Base-by-base conservation (phyloP, 1,140 invertebrate species). In the Scaptomyza pallida region DNA sequence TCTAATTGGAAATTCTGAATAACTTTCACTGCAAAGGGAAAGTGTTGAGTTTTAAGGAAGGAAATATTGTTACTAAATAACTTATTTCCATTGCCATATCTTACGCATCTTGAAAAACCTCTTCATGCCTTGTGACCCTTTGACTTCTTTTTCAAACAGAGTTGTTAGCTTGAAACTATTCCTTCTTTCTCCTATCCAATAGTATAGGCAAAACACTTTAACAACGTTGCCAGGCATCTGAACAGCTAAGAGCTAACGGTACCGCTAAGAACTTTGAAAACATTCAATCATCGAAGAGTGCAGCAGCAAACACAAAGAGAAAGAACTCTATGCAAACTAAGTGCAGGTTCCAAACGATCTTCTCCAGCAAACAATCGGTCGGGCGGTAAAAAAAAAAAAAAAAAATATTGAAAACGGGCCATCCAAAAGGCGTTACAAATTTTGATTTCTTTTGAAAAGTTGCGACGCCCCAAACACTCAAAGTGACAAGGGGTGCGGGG, bases 391-490 rank as follows among this genome's bases (percentile, higher is more conserved):
- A 41, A 44, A 8, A 65, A 26, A 63, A 62, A 54, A 70, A 60
- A 17, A 59, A 55, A 61, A n/a, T n/a, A n/a, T n/a, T n/a, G 72
- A 85, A 21, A 26, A 85, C 75, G 80, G 65, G 65, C 76, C 80
- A 85, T 83, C 77, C 77, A 81, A 85, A 85, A 85, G 81, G 81
- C 81, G 81, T 85, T 85, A 85, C 81, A 85, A 85, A 85, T 85
- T 85, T 85, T 86, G 74, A 86, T 85, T 85, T 85, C 81, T 81
- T 85, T 85, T 85, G 81, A 85, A 85, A 85, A 51, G 41, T 75
- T 54, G 80, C 80, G 81, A 86, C 79, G 78, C 78, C 74, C 61
- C 51, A 40, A 63, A 70, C n/a, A n/a, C 52, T 45, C 10, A 54
- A 44, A 43, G 30, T 45, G 59, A 57, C 40, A 57, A 26, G 23